phyloP scores from a whole-genome alignment of 2,797 vertebrate species.

The Acomys russatus region DNA sequence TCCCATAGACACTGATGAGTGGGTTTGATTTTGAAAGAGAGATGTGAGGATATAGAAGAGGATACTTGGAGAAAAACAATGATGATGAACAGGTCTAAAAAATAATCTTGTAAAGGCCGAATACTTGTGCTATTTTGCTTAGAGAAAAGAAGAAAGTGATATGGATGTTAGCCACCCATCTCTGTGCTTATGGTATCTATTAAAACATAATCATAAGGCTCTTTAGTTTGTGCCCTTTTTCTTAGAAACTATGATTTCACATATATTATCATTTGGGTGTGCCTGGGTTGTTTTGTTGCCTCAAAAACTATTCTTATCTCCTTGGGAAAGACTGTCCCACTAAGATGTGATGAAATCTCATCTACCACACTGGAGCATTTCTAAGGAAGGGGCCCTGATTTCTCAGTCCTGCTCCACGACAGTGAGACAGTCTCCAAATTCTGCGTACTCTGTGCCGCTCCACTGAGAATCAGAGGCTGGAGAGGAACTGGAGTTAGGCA shows the following conservation, averaged over 20 bases:
- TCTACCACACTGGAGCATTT: background rate
- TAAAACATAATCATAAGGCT: background rate
- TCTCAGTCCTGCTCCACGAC: background rate
- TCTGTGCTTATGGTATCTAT: background rate
- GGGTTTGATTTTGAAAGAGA: background rate
- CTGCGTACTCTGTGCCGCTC: background rate
- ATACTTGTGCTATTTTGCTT: background rate
- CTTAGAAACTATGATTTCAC: background rate
- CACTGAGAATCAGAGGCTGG: background rate
- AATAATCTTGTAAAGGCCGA: constrained; percentile 39
- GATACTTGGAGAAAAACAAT: background rate
- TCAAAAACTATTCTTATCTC: background rate
- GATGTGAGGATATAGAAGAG: background rate
- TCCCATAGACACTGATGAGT: background rate
- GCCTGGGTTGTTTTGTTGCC: constrained; percentile 26
- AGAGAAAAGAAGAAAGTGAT: constrained; percentile 5
- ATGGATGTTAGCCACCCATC: background rate
- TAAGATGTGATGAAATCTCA: background rate
- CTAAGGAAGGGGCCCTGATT: constrained; percentile 12
- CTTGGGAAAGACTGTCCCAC: constrained; percentile 23
- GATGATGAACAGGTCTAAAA: background rate
- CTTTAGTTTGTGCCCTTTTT: background rate
- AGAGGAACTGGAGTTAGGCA: background rate
- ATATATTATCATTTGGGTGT: background rate
- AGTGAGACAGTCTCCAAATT: background rate